A percentile compares a stretch with the other conserved stretches of the same genome.
Evolutionary conservation across 30 jellyfish, hydroid and myxozoan species (phyloP).

Genomic region (Catostylus mosaicus): DNA sequence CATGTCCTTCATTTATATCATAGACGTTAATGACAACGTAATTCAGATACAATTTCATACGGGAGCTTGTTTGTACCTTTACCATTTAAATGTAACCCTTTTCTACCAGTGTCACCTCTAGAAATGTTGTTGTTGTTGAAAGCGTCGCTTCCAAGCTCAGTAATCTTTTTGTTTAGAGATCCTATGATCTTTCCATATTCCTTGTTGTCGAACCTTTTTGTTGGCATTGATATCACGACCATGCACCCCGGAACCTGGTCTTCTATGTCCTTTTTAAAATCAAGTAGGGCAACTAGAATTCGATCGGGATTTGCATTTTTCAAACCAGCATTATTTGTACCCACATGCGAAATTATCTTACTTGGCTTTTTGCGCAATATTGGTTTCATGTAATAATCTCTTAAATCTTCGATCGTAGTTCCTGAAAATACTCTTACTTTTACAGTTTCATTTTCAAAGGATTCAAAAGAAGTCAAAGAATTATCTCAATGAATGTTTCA

Average conservation of each 20-base stretch:
- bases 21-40: too few relatives aligned
- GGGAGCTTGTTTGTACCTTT: not conserved
- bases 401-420: not conserved
- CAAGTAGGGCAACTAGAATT: slow-evolving; percentile 2
- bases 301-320: not conserved
- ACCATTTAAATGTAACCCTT: not conserved
- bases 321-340: slow-evolving; percentile 19
- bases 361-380: not conserved
- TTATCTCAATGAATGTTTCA: too few relatives aligned
- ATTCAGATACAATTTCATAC: too few relatives aligned
- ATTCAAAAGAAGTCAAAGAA: too few relatives aligned
- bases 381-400: not conserved
- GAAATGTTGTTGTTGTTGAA: not conserved
- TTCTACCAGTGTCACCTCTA: not conserved
- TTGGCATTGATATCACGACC: slow-evolving; percentile 16
- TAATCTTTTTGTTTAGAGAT: not conserved
- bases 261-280: slow-evolving; percentile 7
- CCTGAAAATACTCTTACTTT: slow-evolving; percentile 8
- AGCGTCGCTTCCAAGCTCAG: not conserved
- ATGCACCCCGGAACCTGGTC: not conserved
- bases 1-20: too few relatives aligned
- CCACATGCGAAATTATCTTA: not conserved
- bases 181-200: not conserved
- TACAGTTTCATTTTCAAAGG: too few relatives aligned
- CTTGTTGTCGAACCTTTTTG: not conserved